These are phyloP conservation scores for Verasper variegatus DNA, from an alignment of 2,113 vertebrate species.

Conservation along the genomic window DNA sequence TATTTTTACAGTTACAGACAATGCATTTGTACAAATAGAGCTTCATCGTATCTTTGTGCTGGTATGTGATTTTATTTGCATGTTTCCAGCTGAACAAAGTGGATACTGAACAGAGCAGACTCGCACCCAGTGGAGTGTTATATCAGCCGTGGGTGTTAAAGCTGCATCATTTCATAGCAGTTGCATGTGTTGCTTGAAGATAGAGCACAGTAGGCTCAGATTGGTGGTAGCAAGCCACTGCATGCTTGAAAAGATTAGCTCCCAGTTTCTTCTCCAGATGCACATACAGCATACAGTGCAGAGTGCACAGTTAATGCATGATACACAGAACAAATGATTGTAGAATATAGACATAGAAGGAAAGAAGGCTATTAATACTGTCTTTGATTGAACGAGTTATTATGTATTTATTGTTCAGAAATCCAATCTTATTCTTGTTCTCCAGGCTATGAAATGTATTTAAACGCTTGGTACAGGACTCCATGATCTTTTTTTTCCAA, in stretches of 20 bases:
- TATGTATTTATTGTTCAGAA: too few species aligned
- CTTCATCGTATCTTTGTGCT: not conserved
- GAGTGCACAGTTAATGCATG: constrained; percentile 15
- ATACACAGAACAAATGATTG: constrained; percentile 34
- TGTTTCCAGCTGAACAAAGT: constrained; percentile 10
- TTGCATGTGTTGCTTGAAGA: constrained; percentile 55
- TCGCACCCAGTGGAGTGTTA: constrained; percentile 34
- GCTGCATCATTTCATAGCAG: constrained; percentile 48
- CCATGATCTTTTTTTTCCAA: not conserved
- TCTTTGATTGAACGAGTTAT: too few species aligned
- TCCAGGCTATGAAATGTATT: constrained; percentile 28
- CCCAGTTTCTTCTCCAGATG: constrained; percentile 29
- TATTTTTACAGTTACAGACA: not conserved
- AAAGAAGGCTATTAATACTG: not conserved
- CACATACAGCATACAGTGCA: not conserved
- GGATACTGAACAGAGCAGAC: not conserved
- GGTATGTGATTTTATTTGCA: constrained; percentile 1
- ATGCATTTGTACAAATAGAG: not conserved
- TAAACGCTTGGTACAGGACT: constrained; percentile 6
- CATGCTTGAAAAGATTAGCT: constrained; percentile 64
- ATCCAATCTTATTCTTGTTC: not conserved
- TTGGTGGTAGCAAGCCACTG: constrained; percentile 58
- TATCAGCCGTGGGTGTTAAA: constrained; percentile 57
- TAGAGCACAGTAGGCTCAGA: constrained; percentile 48
- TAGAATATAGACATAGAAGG: constrained; percentile 8